Percentiles rank a stretch among this genome's conserved stretches.
phyloP scores from a whole-genome alignment of 2,113 vertebrate genomes.

The Dipodomys ordii region DNA sequence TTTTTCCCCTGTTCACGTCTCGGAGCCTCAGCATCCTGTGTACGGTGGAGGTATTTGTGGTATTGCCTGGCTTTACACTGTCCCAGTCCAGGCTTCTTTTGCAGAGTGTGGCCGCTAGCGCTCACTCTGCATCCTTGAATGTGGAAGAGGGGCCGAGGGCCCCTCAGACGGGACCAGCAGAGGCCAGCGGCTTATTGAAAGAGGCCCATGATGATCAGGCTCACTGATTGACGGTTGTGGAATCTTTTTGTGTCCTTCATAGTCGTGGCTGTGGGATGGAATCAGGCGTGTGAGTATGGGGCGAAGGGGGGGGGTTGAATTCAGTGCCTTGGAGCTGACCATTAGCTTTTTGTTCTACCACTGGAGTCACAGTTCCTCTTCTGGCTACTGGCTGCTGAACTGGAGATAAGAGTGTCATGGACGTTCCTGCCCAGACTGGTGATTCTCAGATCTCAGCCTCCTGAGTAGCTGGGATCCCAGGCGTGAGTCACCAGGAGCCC shows the following conservation, averaged over 20 bases:
- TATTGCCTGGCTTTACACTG: background rate
- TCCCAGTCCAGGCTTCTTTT: background rate
- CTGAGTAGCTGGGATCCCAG: no score
- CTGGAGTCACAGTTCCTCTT: no score
- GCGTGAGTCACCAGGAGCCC: no score
- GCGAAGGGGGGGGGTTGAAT: background rate
- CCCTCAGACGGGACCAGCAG: background rate
- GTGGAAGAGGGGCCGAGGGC: background rate
- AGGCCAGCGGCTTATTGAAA: background rate
- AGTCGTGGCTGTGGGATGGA: accelerated
- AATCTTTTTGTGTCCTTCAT: background rate
- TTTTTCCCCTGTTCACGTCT: background rate
- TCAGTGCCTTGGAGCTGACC: background rate
- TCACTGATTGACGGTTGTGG: background rate
- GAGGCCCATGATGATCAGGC: background rate
- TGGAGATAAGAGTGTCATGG: no score
- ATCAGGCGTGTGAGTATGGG: accelerated
- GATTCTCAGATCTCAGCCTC: no score
- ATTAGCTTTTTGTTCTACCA: no score
- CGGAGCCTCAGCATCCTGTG: background rate
- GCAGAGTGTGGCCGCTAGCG: accelerated
- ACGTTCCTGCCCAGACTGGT: no score
- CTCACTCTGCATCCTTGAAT: background rate
- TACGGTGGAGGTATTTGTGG: background rate
- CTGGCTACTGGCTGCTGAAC: no score